A percentile compares a stretch with the other conserved stretches of the same genome.
Conservation (phyloP, 2,888 invertebrate genomes). For the Cheilosia pagana region DNA sequence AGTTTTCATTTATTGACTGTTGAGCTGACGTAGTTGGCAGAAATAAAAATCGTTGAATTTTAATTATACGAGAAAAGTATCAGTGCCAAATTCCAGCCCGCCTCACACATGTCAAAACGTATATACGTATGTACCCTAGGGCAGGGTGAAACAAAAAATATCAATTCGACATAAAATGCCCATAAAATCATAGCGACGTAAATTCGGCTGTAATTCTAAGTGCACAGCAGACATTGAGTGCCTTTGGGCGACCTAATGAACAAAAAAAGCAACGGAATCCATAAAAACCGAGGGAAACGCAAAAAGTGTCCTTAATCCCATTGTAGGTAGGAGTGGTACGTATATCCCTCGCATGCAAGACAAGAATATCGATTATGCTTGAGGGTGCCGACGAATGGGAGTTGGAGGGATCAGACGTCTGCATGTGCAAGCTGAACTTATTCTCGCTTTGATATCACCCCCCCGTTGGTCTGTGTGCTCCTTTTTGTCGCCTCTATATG, state of each 20-base stretch:
- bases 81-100: constrained; percentile 28
- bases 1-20: constrained; percentile 68
- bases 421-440: constrained; percentile 38
- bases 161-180: constrained; percentile 61
- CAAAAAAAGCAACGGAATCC: constrained; percentile 1
- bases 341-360: constrained; percentile 29
- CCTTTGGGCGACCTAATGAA: constrained; percentile 23
- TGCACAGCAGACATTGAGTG: constrained; percentile 48
- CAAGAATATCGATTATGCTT: constrained; percentile 52
- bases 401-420: constrained; percentile 30
- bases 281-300: constrained; percentile 38
- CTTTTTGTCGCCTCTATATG: background rate
- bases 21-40: background rate
- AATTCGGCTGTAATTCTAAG: constrained; percentile 48
- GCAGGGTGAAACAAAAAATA: constrained; percentile 5
- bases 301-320: constrained; percentile 60
- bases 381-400: background rate
- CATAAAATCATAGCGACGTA: constrained; percentile 60
- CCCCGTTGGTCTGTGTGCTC: too few relatives aligned
- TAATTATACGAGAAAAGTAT: constrained; percentile 51
- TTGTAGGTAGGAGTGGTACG: constrained; percentile 48
- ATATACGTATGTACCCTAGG: background rate
- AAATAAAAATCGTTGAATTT: constrained; percentile 46
- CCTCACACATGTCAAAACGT: constrained; percentile 19
- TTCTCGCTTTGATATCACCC: background rate